phyloP scores from a whole-genome alignment of 2,888 invertebrate species.

The Glyphotaelius pellucidus region DNA sequence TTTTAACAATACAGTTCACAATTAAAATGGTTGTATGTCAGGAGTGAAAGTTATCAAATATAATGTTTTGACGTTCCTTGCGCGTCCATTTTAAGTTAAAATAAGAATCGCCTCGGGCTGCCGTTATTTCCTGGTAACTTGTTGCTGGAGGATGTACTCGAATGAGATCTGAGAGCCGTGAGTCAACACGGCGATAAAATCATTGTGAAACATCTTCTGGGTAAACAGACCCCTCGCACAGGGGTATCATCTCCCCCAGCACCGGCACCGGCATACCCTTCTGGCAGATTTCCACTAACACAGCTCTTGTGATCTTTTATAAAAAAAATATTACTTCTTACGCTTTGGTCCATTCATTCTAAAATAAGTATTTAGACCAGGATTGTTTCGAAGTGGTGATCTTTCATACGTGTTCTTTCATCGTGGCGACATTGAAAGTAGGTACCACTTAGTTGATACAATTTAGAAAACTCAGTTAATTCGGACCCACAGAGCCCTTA shows the following conservation, averaged over 20 bases:
- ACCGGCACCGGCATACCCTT: background rate
- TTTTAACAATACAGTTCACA: background rate
- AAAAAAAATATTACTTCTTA: background rate
- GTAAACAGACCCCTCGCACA: conserved; percentile 59
- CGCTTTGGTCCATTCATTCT: background rate
- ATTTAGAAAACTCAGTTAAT: background rate
- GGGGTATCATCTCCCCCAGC: conserved; percentile 58
- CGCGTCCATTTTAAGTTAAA: background rate
- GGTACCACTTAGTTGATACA: background rate
- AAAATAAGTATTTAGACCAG: background rate
- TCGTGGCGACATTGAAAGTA: too few relatives aligned
- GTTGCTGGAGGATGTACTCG: conserved; percentile 14
- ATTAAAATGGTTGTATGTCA: background rate
- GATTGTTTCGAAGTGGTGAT: background rate
- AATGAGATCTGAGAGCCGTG: conserved; percentile 43
- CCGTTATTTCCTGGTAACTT: conserved; percentile 22
- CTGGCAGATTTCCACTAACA: background rate
- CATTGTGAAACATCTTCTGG: conserved; percentile 66
- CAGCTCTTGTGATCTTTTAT: background rate
- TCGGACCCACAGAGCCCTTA: background rate
- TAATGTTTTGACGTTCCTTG: background rate
- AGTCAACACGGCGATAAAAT: conserved; percentile 66
- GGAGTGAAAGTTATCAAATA: background rate
- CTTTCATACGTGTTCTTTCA: background rate
- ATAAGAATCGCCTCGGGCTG: background rate